Base-by-base conservation (phyloP, 2,797 vertebrate genomes). In the Chlorospingus semifuscus region DNA sequence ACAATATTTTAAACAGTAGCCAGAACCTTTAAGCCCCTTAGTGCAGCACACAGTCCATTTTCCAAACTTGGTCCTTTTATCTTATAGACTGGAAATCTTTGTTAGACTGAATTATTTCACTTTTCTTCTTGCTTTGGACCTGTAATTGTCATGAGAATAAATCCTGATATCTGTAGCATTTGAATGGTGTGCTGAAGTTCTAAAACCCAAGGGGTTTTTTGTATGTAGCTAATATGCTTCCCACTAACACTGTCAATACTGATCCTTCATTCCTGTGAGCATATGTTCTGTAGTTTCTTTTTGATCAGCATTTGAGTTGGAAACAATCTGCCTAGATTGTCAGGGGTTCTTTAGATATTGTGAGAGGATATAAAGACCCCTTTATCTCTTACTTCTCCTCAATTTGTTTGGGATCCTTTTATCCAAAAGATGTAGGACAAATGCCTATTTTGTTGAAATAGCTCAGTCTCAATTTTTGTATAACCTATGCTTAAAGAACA, bases 231-330 rank as follows among this genome's bases (percentile, higher is more conserved):
- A 64, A 77, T 79, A 74, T 36, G 7, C n/a, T 70, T 85, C 63
- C 49, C 39, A 42, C 29, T 80, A 55, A 34, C 3, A 42, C 17
- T 55, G 47, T 55, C 71, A 57, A 44, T 65, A 19, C 46, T 80
- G 39, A 56, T 60, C 60, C 56, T 56, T 76, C 60, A 41, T 70
- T 92, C 53, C 64, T 70, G 52, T 34, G 80, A 94, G 34, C 24
- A 26, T 52, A 88, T 82, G 52, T 82, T 87, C 47, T 70, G 44
- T 82, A 80, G 79, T 52, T 82, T 76, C 68, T 92, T 96, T 93
- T 83, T 86, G 78, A 89, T 89, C 89, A 80, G 8, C 27, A 60
- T 78, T 57, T 78, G 60, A 86, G 53, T 53, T 71, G 34, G 37
- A 91, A 89, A 61, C 18, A 72, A 42, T 81, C 70, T 94, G 41